A percentile compares a stretch with the other conserved stretches of the same genome.
These are phyloP conservation scores for Eulemur rubriventer DNA, from an alignment of 2,797 vertebrate species.

Conservation along the genomic window DNA sequence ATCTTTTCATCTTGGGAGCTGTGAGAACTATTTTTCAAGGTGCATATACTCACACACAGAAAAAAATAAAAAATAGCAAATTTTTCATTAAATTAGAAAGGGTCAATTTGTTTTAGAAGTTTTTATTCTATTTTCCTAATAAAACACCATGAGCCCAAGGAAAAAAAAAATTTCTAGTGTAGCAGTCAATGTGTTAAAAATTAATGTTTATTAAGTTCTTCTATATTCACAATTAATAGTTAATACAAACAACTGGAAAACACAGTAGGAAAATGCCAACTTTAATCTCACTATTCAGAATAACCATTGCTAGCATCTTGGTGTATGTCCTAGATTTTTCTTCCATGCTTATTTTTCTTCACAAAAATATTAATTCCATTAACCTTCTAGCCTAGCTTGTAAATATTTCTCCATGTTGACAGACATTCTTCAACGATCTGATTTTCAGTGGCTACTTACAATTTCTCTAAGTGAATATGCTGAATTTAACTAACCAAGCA, in stretches of 20 bases:
- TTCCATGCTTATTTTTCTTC: background rate
- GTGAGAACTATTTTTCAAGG: no score
- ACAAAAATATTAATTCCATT: background rate
- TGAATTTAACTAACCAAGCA: background rate
- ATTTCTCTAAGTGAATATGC: background rate
- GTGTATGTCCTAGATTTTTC: background rate
- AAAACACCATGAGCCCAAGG: no score
- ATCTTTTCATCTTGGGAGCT: no score
- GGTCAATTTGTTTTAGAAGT: no score
- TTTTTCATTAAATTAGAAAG: no score
- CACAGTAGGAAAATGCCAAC: background rate
- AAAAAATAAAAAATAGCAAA: no score
- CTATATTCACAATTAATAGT: background rate
- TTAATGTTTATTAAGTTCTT: background rate
- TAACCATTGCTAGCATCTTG: background rate
- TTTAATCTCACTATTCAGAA: background rate
- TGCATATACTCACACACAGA: no score
- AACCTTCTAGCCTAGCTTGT: background rate
- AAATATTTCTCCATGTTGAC: background rate
- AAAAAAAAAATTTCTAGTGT: no score
- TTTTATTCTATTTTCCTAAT: no score
- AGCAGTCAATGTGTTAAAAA: background rate
- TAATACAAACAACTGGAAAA: background rate
- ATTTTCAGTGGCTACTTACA: background rate
- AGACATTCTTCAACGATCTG: background rate